Conservation (phyloP, 2,113 vertebrate genomes). For the Clupea harengus region DNA sequence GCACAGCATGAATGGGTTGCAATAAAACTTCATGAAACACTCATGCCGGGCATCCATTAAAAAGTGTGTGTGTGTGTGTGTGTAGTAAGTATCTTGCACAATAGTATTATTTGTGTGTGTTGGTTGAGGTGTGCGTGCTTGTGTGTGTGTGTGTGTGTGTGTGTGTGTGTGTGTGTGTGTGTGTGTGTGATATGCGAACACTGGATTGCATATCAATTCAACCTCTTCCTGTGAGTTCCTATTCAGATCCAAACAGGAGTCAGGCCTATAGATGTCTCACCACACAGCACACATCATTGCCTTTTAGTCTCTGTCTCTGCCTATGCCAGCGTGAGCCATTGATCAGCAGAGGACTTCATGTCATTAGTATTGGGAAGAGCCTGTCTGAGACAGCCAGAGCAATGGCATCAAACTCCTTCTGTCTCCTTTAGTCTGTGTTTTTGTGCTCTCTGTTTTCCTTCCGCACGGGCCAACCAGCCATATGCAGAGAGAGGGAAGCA, state of each 20-base stretch:
- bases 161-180: background rate
- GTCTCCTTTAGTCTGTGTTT: background rate
- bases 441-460: background rate
- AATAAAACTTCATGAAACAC: background rate
- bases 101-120: too few relatives aligned
- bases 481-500: background rate
- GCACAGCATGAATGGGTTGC: background rate
- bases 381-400: background rate
- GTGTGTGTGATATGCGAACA: background rate
- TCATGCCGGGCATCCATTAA: background rate
- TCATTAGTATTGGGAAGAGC: background rate
- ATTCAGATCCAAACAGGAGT: too few relatives aligned
- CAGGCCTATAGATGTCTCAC: too few relatives aligned
- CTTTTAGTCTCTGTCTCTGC: background rate
- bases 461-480: background rate
- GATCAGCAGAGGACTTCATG: background rate
- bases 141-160: background rate
- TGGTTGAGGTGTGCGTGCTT: background rate
- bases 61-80: background rate
- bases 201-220: background rate
- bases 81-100: too few relatives aligned
- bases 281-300: too few relatives aligned
- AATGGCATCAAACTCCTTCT: background rate
- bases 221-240: too few relatives aligned
- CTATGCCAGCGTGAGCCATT: background rate